Conservation (phyloP, 2,113 vertebrate species). For the Rhadina sibilatrix region DNA sequence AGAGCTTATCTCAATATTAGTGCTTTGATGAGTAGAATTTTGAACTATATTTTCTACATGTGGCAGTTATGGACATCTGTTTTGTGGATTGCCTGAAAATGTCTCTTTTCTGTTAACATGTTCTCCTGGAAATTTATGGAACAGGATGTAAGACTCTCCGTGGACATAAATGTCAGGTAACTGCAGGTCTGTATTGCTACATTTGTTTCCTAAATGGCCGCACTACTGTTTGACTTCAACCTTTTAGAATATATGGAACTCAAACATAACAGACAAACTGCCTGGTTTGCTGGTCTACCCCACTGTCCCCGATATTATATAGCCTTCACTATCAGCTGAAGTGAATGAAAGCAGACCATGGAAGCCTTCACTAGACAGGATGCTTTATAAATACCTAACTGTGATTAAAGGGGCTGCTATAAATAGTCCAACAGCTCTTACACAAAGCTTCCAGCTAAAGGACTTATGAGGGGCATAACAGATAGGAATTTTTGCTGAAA, state of each 20-base stretch:
- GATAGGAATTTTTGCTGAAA: background rate
- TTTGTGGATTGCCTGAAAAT: background rate
- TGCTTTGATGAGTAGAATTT: background rate
- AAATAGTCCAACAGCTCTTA: conserved; percentile 49
- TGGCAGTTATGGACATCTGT: background rate
- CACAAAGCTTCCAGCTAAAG: background rate
- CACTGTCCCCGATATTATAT: background rate
- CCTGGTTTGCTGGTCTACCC: background rate
- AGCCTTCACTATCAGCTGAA: conserved; percentile 32
- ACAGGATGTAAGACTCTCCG: background rate
- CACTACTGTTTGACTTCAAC: background rate
- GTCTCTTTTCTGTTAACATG: background rate
- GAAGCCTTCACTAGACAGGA: conserved; percentile 3
- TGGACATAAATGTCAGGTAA: background rate
- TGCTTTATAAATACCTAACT: conserved; percentile 29
- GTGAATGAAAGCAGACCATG: conserved; percentile 1
- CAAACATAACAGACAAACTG: background rate
- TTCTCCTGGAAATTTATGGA: background rate
- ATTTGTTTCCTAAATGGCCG: background rate
- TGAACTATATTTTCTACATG: background rate
- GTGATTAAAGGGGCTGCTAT: conserved; percentile 23
- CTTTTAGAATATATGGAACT: background rate
- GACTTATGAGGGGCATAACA: background rate
- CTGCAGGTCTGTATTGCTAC: background rate
- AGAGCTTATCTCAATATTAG: background rate